Conservation (phyloP, 1,140 invertebrate species). For the Heliothis virescens region DNA sequence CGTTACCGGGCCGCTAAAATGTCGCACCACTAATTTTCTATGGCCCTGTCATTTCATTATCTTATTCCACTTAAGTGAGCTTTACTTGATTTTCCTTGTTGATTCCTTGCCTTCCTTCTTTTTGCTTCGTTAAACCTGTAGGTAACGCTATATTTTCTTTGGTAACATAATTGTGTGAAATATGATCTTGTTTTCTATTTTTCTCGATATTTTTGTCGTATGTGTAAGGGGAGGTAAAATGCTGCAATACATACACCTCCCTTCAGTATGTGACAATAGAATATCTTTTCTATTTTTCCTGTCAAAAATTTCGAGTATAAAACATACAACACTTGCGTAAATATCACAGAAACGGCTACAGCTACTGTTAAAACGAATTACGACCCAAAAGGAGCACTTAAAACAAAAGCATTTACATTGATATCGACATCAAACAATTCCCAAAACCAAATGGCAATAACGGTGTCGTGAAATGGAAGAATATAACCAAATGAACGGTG, state of each 20-base stretch:
- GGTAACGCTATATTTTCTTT: not conserved
- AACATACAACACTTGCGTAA: too few relatives aligned
- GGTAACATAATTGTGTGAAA: constrained; percentile 1
- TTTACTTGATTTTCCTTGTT: constrained; percentile 19
- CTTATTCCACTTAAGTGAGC: constrained; percentile 9
- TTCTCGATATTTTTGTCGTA: not conserved
- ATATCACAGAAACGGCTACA: not conserved
- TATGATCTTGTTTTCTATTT: not conserved
- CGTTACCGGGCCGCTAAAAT: constrained; percentile 2
- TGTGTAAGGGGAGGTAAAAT: too few relatives aligned
- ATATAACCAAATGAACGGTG: constrained; percentile 17
- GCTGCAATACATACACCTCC: too few relatives aligned
- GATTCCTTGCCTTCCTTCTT: not conserved
- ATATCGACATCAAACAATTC: not conserved
- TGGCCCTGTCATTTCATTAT: constrained; percentile 18
- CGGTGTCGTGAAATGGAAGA: not conserved
- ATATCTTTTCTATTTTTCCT: too few relatives aligned
- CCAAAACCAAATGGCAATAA: not conserved
- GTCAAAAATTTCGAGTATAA: too few relatives aligned
- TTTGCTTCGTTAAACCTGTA: constrained; percentile 1
- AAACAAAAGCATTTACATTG: not conserved
- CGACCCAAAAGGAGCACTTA: not conserved
- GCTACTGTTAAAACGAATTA: not conserved
- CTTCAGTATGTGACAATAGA: too few relatives aligned
- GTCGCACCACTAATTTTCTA: constrained; percentile 5